Evolutionary conservation across 2,113 vertebrate genomes (phyloP).

Genomic region (Silurus asotus): DNA sequence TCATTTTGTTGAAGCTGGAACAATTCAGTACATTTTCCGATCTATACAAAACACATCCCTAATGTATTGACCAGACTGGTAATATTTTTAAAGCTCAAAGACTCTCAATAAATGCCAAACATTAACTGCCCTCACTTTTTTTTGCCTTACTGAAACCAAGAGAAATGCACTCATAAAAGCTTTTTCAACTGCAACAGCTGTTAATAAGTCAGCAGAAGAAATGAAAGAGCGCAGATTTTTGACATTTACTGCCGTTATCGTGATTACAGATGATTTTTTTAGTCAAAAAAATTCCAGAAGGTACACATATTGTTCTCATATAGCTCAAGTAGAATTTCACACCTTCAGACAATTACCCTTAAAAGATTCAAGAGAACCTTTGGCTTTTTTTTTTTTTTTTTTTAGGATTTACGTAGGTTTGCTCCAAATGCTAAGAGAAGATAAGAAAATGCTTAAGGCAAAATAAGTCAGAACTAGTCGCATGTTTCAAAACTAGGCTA

Average conservation of each 20-base stretch:
- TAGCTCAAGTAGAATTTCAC: not conserved
- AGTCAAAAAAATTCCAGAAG: not conserved
- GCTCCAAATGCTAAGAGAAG: not conserved
- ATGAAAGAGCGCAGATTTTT: not conserved
- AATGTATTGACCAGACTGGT: conserved; percentile 22
- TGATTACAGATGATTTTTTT: not conserved
- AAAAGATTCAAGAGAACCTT: not conserved
- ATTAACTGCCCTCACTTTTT: not conserved
- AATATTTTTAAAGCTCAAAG: conserved; percentile 8
- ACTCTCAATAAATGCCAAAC: conserved; percentile 22
- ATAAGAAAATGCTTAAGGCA: not conserved
- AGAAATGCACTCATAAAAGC: not conserved
- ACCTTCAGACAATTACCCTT: not conserved
- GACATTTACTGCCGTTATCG: not conserved
- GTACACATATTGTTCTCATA: not conserved
- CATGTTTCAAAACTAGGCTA: not conserved
- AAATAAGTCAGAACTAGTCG: not conserved
- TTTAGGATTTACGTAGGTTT: not conserved
- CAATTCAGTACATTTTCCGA: conserved; percentile 8
- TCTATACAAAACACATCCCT: conserved; percentile 12
- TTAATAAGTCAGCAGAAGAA: not conserved
- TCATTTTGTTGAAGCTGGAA: conserved; percentile 16
- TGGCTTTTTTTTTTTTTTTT: not conserved
- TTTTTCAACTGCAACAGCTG: conserved; percentile 4
- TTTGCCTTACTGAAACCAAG: not conserved